Conservation (phyloP, 1,140 invertebrate genomes). For the Halictus rubicundus region DNA sequence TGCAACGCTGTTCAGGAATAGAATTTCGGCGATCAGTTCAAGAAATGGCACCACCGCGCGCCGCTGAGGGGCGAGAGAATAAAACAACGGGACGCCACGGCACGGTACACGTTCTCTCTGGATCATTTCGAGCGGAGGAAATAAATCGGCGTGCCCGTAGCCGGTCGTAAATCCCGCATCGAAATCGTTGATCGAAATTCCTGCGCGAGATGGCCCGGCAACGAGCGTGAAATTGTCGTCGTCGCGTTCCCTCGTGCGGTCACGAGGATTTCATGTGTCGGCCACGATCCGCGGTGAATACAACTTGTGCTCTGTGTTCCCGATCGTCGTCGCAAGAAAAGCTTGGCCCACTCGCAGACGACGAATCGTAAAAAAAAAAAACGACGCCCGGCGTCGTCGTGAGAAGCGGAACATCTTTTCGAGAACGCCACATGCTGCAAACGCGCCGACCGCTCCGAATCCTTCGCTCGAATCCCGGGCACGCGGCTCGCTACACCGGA, state of each 20-base stretch:
- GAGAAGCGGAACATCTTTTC: slow-evolving; percentile 37
- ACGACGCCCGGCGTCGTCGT: slow-evolving; percentile 39
- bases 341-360: neutral
- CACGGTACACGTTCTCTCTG: neutral
- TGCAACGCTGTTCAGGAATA: too few relatives aligned
- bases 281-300: too few relatives aligned
- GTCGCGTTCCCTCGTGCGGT: too few relatives aligned
- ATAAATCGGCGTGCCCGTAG: slow-evolving; percentile 11
- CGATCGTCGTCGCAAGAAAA: slow-evolving; percentile 4
- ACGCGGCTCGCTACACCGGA: slow-evolving; percentile 5
- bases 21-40: too few relatives aligned
- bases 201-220: neutral
- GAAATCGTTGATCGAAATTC: neutral
- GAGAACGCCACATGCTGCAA: neutral
- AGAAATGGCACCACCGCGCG: too few relatives aligned
- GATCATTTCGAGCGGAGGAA: slow-evolving; percentile 42
- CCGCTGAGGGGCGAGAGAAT: slow-evolving; percentile 13
- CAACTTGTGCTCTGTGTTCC: too few relatives aligned
- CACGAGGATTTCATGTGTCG: too few relatives aligned
- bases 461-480: neutral
- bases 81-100: slow-evolving; percentile 34
- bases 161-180: slow-evolving; percentile 33
- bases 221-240: neutral
- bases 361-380: slow-evolving; percentile 54
- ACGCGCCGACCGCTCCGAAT: neutral